Base-by-base conservation (phyloP, 2,888 invertebrate species). In the Nomada fabriciana region DNA sequence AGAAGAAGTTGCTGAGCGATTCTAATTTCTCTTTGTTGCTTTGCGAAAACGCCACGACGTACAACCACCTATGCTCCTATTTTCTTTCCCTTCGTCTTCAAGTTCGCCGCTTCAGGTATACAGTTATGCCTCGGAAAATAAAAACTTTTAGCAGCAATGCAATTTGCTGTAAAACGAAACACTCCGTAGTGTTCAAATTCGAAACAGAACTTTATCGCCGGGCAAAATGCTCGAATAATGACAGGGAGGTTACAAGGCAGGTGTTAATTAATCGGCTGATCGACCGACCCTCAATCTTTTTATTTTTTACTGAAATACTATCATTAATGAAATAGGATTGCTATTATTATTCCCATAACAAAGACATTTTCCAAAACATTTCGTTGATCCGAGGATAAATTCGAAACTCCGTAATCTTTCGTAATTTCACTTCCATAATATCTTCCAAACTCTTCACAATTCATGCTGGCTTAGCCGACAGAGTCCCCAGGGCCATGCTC, bases 131-230 rank as follows among this genome's bases (percentile, higher is more conserved):
- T 9, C 15, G 20, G 52, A 15, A 53, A 43, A 36, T 50, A 67
- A 74, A 57, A 77, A 42, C 57, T 50, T 65, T 59, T 53, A 43
- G 59, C 65, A 43, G 60, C 75, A 20, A 23, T 60, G 59, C 25
- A 65, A 47, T 65, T 74, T 15, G 13, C n/a, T 25, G 29, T 11
- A 29, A 47, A 20, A n/a, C 9, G 43, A 20, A 73, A 43, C 20
- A 59, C 36, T 25, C 25, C 42, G 23, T 10, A 42, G 0, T 0
- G 20, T 50, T 52, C 50, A n/a, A 43, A 59, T 53, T 73, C n/a
- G 18, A 36, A 72, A 43, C 10, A 18, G 36, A 42, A 25, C 15
- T 42, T 60, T 43, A 60, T 42, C 67, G 42, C 50, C 59, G 4
- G 18, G 7, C 18, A 7, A 20, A 67, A 68, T 15, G 68, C 42